Percentiles rank a stretch among this genome's conserved stretches.
Conservation (phyloP, 2,797 vertebrate genomes). For the Tinamus major region DNA sequence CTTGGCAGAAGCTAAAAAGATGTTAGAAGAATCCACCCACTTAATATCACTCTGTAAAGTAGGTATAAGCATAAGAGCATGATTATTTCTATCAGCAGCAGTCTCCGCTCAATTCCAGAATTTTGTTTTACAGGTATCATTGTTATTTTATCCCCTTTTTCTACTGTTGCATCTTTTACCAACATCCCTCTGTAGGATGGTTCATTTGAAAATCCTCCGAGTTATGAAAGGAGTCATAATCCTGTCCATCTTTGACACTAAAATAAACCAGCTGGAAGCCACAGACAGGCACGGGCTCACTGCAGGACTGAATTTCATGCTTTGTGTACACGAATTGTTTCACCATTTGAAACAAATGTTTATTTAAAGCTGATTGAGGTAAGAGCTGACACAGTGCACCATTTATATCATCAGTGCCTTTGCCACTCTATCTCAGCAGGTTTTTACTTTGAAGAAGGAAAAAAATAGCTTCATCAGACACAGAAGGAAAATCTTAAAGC, state of each 20-base stretch:
- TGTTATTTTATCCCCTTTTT: neutral
- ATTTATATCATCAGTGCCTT: conserved; percentile 54
- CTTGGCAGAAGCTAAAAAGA: neutral
- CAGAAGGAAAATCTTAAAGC: conserved; percentile 46
- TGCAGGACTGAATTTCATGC: neutral
- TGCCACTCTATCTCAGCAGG: conserved; percentile 54
- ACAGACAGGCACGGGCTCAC: neutral
- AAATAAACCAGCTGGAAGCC: neutral
- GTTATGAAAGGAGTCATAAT: neutral
- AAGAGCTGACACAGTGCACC: conserved; percentile 58
- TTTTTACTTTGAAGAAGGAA: conserved; percentile 63
- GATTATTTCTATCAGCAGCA: neutral
- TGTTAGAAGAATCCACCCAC: neutral
- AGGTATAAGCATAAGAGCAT: neutral
- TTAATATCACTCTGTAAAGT: neutral
- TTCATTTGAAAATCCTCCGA: neutral
- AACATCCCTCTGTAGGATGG: neutral
- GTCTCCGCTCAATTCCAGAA: neutral
- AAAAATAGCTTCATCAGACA: conserved; percentile 61
- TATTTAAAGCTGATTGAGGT: conserved; percentile 66
- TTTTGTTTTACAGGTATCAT: neutral
- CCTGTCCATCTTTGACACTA: neutral
- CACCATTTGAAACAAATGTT: conserved; percentile 61
- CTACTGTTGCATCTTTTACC: neutral
- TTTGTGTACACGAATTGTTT: conserved; percentile 60